Base-by-base conservation (phyloP, 1,140 invertebrate genomes). In the Neodiprion pinetum region DNA sequence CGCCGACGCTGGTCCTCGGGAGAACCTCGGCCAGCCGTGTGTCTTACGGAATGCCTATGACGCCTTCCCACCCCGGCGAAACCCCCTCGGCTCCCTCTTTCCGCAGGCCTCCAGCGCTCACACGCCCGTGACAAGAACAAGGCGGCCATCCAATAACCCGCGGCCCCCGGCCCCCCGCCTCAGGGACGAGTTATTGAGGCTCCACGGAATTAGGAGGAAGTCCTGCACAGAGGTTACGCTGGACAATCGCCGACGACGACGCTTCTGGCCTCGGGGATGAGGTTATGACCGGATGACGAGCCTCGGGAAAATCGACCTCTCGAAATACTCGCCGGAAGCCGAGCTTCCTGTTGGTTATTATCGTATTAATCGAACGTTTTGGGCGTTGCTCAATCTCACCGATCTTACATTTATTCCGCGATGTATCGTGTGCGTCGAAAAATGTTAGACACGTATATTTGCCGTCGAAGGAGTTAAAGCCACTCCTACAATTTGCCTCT, bases 11-110 rank as follows among this genome's bases (percentile, higher is more conserved):
- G 11, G 53, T 17, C n/a, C 53, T 61, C n/a, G 11, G 53, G 53
- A 61, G 53, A 61, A 61, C 53, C 53, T 61, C 53, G 53, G 28
- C 28, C 28, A 40, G 79, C 79, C 81, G 77, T 85, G 82, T 83
- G 80, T 87, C 86, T 87, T 84, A 77, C 81, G 84, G 85, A 87
- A 87, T 87, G 85, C 82, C 82, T 87, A 86, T 84, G 84, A 86
- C 84, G 84, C 84, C 82, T 83, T 81, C 79, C 77, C 72, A 72
- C 73, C 71, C 73, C 76, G 69, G 65, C 53, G 48, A 71, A 73
- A 70, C 76, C 67, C 53, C 75, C 67, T 48, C 28, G 28, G 48
- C 50, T 23, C 67, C 48, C n/a, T 12, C 11, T n/a, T n/a, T n/a
- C 53, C 28, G 17, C 61, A 14, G 40, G 14, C 70, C 49, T 7